Base-by-base conservation (phyloP, 2,888 invertebrate species). In the Eilema caniola region DNA sequence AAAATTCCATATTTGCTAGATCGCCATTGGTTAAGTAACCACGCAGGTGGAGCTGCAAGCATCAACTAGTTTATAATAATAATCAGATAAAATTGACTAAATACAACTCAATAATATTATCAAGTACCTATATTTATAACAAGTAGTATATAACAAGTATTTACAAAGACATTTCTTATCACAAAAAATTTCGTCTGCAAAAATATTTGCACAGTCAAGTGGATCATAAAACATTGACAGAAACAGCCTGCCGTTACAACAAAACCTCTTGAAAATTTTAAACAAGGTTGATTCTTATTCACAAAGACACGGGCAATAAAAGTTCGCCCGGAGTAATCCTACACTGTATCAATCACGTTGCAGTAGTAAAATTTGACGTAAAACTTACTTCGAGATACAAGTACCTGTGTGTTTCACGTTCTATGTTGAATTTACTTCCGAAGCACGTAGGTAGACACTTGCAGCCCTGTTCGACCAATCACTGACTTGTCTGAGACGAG, bases 401-500 rank as follows among this genome's bases (percentile, higher is more conserved):
- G 80, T 74, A 78, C 70, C 66, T 67, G 70, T 62, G 72, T 64
- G 56, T 73, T 63, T 62, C 73, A 72, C 72, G 71, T 77, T 75
- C 75, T 53, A 69, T 57, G 37, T 16, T 74, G 71, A 81, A 88
- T 91, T 88, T 81, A 86, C 78, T 89, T 88, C 76, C 93, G 77
- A 80, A 82, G 90, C 94, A 94, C 94, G 94, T 93, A 85, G 77
- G 76, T 71, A 88, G 90, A 91, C 92, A 92, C 92, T 93, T 90
- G 91, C 91, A 93, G 88, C 86, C 88, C 90, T 90, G 91, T 92
- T 91, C 92, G 87, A 92, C 93, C 93, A 93, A 94, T 94, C 93
- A 91, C 91, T 91, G 89, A 89, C 88, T 88, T 88, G 89, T 89
- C 88, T 89, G 88, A 90, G 89, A 90, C 90, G 88, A 87, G 92